Evolutionary conservation across 1,140 invertebrate genomes (phyloP).

Genomic region (Macrosteles quadrilineatus): DNA sequence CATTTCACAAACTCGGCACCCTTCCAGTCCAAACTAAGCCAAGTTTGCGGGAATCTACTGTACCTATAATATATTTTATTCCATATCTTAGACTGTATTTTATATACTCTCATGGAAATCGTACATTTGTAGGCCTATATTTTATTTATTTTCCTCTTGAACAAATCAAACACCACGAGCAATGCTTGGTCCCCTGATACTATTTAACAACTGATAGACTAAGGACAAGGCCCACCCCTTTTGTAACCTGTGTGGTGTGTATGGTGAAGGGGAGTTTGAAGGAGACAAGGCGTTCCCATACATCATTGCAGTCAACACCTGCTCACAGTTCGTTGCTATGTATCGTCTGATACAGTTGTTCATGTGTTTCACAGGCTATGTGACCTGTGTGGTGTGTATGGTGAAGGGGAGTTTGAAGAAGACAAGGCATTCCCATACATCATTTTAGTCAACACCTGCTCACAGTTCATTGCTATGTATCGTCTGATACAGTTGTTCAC

Average conservation of each 20-base stretch:
- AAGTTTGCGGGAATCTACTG: too few relatives aligned
- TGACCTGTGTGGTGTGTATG: slow-evolving; percentile 81
- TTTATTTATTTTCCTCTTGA: too few relatives aligned
- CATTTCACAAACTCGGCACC: too few relatives aligned
- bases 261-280: slow-evolving; percentile 87
- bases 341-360: slow-evolving; percentile 95
- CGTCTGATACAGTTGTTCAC: slow-evolving; percentile 93
- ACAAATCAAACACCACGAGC: too few relatives aligned
- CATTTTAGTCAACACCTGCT: slow-evolving; percentile 89
- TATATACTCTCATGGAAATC: too few relatives aligned
- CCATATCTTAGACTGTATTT: too few relatives aligned
- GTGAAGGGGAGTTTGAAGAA: slow-evolving; percentile 84
- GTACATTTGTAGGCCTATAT: too few relatives aligned
- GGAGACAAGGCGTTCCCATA: slow-evolving; percentile 88
- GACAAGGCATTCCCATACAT: slow-evolving; percentile 91
- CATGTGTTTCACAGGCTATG: slow-evolving; percentile 86
- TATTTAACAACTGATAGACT: too few relatives aligned
- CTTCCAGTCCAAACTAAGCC: too few relatives aligned
- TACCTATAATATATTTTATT: too few relatives aligned
- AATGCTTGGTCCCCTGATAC: too few relatives aligned
- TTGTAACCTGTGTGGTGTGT: slow-evolving; percentile 81
- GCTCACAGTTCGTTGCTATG: slow-evolving; percentile 96
- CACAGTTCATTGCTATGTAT: slow-evolving; percentile 96
- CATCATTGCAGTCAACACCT: slow-evolving; percentile 87
- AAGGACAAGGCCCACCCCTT: too few relatives aligned